phyloP scores from a whole-genome alignment of 1,140 invertebrate genomes.

The Neotoxoptera formosana region DNA sequence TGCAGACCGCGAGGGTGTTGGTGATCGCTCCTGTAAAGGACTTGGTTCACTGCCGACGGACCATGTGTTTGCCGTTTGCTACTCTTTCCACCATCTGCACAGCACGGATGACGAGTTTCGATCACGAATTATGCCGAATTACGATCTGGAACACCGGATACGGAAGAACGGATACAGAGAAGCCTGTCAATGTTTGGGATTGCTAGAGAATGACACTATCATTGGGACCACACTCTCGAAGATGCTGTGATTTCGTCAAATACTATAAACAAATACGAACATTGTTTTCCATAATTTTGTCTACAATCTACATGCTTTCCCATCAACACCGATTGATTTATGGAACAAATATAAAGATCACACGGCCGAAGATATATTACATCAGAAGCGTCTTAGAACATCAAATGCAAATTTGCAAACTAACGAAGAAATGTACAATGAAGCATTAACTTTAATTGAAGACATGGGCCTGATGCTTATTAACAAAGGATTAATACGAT shows the following conservation, averaged over 20 bases:
- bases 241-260: constrained; percentile 59
- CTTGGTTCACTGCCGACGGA: too few species aligned
- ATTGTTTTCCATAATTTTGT: constrained; percentile 64
- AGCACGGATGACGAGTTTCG: too few species aligned
- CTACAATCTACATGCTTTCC: constrained; percentile 61
- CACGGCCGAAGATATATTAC: constrained; percentile 50
- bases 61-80: too few species aligned
- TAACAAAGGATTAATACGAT: constrained; percentile 48
- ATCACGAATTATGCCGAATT: too few species aligned
- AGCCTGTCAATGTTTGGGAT: constrained; percentile 48
- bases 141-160: too few species aligned
- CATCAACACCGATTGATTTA: constrained; percentile 32
- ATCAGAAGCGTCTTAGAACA: constrained; percentile 59
- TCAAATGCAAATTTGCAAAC: constrained; percentile 60
- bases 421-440: constrained; percentile 61
- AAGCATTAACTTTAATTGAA: constrained; percentile 63
- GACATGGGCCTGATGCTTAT: constrained; percentile 63
- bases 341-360: constrained; percentile 58
- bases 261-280: constrained; percentile 64
- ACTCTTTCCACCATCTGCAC: too few species aligned
- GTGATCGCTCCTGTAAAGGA: too few species aligned
- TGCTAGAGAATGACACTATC: background rate
- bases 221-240: background rate
- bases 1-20: too few species aligned
- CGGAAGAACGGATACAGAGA: too few species aligned